Base-by-base conservation (phyloP, 2,797 vertebrate species). In the Clarias fuscus region DNA sequence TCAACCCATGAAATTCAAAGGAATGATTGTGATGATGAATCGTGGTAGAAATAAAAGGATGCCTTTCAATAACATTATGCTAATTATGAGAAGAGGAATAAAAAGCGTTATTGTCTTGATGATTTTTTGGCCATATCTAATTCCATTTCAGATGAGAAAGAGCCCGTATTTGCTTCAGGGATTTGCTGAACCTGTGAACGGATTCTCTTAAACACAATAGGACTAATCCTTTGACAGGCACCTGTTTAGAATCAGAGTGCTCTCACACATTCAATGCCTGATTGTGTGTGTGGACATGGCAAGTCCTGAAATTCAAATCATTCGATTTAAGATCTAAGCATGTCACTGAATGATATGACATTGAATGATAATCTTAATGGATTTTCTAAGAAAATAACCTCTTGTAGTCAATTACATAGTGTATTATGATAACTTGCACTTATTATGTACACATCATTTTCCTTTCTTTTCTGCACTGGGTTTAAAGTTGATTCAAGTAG, bases 211-310 rank as follows among this genome's bases (percentile, higher is more conserved):
- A 56, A 83, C 88, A 90, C 85, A 65, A 84, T 75, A 88, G 86
- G 86, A 86, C 40, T 88, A 89, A 89, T 91, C 90, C 87, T 88
- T 65, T 7, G 85, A 88, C 89, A 90, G 83, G 61, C 75, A 90
- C 86, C 85, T 88, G 90, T 90, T 86, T 78, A 72, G 83, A 91
- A 90, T 92, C 87, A 91, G 92, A 87, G 62, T 77, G 30, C 82
- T 89, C 75, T 87, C 27, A n/a, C 37, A 14, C n/a, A 65, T 80
- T 84, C 58, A 84, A 40, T 70, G n/a, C 48, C 53, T 73, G 59
- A 83, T 75, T 64, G 72, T 75, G 82, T 75, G 87, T 87, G 65
- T 79, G 80, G 85, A 85, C 83, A 82, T 88, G 72, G 58, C 61
- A 77, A 78, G 20, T 61, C 58, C 30, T 62, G 20, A 61, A 37